A percentile compares a stretch with the other conserved stretches of the same genome.
Evolutionary conservation across 2,797 vertebrate species (phyloP).

Genomic region (Australoheros facetus): DNA sequence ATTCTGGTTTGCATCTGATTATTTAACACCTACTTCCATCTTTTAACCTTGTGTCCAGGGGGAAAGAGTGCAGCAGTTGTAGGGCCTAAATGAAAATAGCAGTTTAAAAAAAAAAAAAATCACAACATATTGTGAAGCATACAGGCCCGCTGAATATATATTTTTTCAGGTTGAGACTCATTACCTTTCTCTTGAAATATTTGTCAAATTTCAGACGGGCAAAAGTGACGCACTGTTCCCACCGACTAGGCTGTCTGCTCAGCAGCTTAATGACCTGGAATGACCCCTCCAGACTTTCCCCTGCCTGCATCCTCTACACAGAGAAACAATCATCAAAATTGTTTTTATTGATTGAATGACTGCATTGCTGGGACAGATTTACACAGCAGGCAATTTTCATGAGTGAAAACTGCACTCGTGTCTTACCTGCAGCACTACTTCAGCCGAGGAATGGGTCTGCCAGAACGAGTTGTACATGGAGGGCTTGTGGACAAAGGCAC

Average conservation of each 20-base stretch:
- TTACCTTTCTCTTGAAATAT: constrained; percentile 98
- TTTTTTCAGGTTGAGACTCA: constrained; percentile 3
- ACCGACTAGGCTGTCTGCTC: constrained; percentile 89
- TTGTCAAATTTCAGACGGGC: constrained; percentile 98
- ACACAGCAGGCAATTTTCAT: not conserved
- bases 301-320: constrained; percentile 89
- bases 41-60: constrained; percentile 94
- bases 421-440: constrained; percentile 90
- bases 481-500: constrained; percentile 94
- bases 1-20: not conserved
- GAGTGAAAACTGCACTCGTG: not conserved
- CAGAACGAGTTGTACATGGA: constrained; percentile 96
- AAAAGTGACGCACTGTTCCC: constrained; percentile 89
- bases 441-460: constrained; percentile 88
- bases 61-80: constrained; percentile 96
- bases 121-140: not conserved
- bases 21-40: constrained; percentile 91
- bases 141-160: not conserved
- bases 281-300: constrained; percentile 94
- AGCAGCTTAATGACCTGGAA: constrained; percentile 97
- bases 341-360: not conserved
- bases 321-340: constrained; percentile 9
- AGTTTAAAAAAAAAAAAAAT: not conserved
- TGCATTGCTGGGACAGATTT: not conserved
- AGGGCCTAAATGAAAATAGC: constrained; percentile 82